Percentiles rank a stretch among this genome's conserved stretches.
phyloP scores from a whole-genome alignment of 2,888 invertebrate genomes.

The Periphyllus acericola region DNA sequence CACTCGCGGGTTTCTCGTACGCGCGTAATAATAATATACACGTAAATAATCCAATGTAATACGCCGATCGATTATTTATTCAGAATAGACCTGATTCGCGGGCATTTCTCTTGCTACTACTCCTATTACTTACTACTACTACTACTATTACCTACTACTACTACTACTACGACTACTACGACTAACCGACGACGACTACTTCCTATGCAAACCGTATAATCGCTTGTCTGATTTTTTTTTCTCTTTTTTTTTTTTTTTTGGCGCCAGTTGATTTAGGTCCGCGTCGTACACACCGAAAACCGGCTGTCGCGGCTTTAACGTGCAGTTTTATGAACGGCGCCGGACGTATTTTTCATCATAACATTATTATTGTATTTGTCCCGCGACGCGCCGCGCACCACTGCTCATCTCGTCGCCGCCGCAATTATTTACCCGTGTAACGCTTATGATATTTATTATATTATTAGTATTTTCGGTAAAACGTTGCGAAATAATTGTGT shows the following conservation, averaged over 20 bases:
- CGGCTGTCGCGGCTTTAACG: background rate
- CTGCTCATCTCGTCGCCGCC: too few species aligned
- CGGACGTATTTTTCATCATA: background rate
- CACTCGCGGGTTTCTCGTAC: background rate
- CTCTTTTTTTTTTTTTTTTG: constrained; percentile 26
- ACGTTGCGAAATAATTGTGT: background rate
- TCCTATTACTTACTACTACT: background rate
- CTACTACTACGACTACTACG: background rate
- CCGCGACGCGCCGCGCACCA: too few species aligned
- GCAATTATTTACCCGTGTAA: too few species aligned
- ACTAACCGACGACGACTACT: background rate
- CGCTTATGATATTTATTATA: too few species aligned
- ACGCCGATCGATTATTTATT: constrained; percentile 23
- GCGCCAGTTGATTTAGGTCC: constrained; percentile 47
- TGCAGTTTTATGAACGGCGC: background rate
- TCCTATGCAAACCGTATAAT: constrained; percentile 31
- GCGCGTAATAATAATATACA: background rate
- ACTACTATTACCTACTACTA: background rate
- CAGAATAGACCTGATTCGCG: constrained; percentile 21
- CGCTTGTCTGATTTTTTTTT: constrained; percentile 18
- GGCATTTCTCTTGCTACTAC: background rate
- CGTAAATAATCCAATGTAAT: background rate
- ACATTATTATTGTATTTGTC: too few species aligned
- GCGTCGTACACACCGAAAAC: constrained; percentile 1
- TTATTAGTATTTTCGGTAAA: background rate